Conservation (phyloP, 2,888 invertebrate genomes). For the Eupithecia exiguata region DNA sequence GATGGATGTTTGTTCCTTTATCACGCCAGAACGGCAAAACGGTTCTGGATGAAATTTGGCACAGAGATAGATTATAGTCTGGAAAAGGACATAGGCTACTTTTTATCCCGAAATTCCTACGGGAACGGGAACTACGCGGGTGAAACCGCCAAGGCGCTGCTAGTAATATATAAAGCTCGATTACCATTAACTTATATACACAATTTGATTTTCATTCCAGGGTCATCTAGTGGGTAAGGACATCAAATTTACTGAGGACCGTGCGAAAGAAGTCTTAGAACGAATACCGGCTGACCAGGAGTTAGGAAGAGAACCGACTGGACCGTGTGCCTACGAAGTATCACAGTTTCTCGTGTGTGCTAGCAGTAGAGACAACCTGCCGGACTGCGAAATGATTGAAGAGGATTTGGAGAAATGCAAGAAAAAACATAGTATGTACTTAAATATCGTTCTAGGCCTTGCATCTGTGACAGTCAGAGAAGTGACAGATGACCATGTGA, state of each 20-base stretch:
- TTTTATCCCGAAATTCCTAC: too few relatives aligned
- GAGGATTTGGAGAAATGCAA: not conserved
- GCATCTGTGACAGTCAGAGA: not conserved
- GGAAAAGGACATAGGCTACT: too few relatives aligned
- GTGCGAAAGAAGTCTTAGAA: not conserved
- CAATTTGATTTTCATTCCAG: not conserved
- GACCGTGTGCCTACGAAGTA: constrained; percentile 10
- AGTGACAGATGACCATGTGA: too few relatives aligned
- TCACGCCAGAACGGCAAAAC: too few relatives aligned
- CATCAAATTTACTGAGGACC: not conserved
- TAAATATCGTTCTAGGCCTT: not conserved
- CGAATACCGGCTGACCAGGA: not conserved
- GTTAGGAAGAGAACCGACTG: not conserved
- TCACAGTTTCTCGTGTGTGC: not conserved
- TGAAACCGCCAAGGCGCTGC: too few relatives aligned
- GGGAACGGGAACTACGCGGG: too few relatives aligned
- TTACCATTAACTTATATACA: too few relatives aligned
- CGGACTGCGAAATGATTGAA: not conserved
- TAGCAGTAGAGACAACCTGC: not conserved
- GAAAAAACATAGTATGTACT: constrained; percentile 1
- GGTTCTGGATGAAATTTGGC: too few relatives aligned
- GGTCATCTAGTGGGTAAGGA: not conserved
- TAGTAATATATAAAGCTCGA: too few relatives aligned
- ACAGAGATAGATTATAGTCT: too few relatives aligned
- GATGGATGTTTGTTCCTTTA: too few relatives aligned